Conservation (phyloP, 2,113 vertebrate genomes). For the Pelmatolapia mariae region DNA sequence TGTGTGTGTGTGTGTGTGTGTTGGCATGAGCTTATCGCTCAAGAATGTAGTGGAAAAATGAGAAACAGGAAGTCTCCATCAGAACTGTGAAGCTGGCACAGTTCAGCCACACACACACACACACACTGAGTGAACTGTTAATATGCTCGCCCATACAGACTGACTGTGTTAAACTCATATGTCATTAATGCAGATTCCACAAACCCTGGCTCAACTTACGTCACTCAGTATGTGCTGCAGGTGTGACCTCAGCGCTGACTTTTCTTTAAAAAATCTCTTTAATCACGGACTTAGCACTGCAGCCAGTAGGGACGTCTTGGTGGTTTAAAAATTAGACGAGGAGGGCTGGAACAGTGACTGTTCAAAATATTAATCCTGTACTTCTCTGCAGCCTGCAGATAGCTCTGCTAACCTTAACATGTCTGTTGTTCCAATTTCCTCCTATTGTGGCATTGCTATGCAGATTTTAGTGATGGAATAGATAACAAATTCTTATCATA, state of each 20-base stretch:
- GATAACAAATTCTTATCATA: not conserved
- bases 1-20: conserved; percentile 2
- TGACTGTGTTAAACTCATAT: not conserved
- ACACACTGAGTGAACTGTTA: not conserved
- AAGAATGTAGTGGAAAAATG: conserved; percentile 70
- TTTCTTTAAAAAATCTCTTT: not conserved
- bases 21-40: conserved; percentile 63
- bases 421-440: not conserved
- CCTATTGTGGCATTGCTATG: not conserved
- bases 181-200: not conserved
- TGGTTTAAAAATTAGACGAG: not conserved
- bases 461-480: not conserved
- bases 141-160: not conserved
- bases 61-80: conserved; percentile 70
- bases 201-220: not conserved
- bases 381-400: not conserved
- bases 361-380: not conserved
- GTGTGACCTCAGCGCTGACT: not conserved
- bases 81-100: conserved; percentile 32
- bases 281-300: not conserved
- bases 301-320: not conserved
- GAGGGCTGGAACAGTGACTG: not conserved
- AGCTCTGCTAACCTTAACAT: not conserved
- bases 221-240: not conserved
- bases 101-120: not conserved